A percentile compares a stretch with the other conserved stretches of the same genome.
Conservation (phyloP, 2,888 invertebrate species). For the Synergus gifuensis region DNA sequence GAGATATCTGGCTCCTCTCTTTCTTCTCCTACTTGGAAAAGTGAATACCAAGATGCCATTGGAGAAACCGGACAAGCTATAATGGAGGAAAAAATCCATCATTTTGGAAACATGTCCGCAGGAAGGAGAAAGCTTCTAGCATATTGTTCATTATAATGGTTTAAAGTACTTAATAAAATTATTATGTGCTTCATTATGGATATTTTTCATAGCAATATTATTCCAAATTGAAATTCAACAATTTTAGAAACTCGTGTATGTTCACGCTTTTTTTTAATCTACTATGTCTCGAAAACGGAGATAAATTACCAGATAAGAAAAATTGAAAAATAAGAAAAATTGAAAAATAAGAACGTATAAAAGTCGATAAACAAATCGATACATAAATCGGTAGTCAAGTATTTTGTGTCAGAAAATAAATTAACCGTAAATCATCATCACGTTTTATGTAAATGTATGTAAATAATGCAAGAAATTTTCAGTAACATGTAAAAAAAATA, state of each 20-base stretch:
- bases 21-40: slow-evolving; percentile 74
- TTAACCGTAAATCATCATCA: too few relatives aligned
- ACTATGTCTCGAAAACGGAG: too few relatives aligned
- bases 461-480: too few relatives aligned
- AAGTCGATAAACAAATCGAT: background rate
- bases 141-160: background rate
- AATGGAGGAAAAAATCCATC: slow-evolving; percentile 75
- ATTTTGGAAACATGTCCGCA: background rate
- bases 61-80: slow-evolving; percentile 82
- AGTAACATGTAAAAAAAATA: background rate
- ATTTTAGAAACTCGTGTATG: too few relatives aligned
- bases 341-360: background rate
- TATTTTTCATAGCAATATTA: too few relatives aligned
- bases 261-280: too few relatives aligned
- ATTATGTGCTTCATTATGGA: too few relatives aligned
- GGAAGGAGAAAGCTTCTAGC: background rate
- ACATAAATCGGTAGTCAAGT: background rate
- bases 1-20: slow-evolving; percentile 32
- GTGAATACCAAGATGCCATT: slow-evolving; percentile 83
- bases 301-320: too few relatives aligned
- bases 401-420: background rate
- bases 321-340: too few relatives aligned
- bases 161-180: too few relatives aligned
- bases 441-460: too few relatives aligned
- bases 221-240: too few relatives aligned